These are phyloP conservation scores for Leptobrachium leishanense DNA, from an alignment of 2,113 vertebrate genomes.

Conservation along the genomic window DNA sequence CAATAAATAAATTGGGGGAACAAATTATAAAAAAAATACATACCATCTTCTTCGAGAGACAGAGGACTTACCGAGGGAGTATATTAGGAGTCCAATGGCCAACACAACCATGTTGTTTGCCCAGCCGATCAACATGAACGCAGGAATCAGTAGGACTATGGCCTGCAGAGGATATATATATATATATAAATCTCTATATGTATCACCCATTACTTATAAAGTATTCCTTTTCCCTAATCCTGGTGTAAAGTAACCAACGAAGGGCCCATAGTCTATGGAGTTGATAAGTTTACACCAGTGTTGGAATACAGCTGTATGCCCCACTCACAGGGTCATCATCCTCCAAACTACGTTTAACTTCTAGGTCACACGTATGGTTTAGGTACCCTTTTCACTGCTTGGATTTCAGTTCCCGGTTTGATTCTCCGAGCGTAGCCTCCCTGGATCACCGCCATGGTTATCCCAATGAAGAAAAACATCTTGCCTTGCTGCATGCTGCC, in stretches of 20 bases:
- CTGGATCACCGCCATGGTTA: constrained; percentile 92
- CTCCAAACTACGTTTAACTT: no score
- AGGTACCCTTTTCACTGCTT: constrained; percentile 77
- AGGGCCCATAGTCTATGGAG: no score
- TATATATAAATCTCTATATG: no score
- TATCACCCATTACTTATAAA: no score
- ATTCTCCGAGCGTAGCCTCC: constrained; percentile 89
- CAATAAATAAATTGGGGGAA: no score
- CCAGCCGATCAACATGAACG: constrained; percentile 87
- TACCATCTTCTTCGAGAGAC: not conserved
- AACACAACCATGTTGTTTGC: constrained; percentile 73
- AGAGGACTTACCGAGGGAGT: constrained; percentile 85
- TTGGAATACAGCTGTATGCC: no score
- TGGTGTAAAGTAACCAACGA: no score
- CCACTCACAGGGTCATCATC: no score
- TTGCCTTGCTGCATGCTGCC: constrained; percentile 93
- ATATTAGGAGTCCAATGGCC: constrained; percentile 80
- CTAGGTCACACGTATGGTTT: not conserved
- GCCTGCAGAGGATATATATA: constrained; percentile 68
- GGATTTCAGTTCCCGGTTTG: constrained; percentile 80
- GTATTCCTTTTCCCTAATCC: no score
- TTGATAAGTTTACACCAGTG: no score
- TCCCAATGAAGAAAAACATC: constrained; percentile 97
- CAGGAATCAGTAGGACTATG: constrained; percentile 81
- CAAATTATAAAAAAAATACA: no score